These are phyloP conservation scores for Eptatretus burgeri DNA, from an alignment of 2,113 vertebrate species.

Conservation along the genomic window DNA sequence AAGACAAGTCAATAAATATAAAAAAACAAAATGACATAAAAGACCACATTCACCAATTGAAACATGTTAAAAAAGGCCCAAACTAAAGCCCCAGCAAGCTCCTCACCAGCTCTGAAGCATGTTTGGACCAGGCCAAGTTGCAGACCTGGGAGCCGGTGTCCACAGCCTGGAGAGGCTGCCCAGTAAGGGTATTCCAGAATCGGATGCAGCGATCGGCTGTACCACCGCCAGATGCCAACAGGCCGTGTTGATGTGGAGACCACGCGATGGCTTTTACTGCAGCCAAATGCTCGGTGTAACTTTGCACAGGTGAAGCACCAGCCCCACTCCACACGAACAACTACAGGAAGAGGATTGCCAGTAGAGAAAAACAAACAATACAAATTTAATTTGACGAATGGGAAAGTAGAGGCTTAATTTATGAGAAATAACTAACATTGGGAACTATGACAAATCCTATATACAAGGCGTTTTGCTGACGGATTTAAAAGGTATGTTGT, in stretches of 20 bases:
- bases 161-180: constrained; percentile 74
- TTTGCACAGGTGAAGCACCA: constrained; percentile 61
- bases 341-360: constrained; percentile 15
- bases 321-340: constrained; percentile 94
- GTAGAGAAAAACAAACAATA: too few relatives aligned
- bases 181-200: constrained; percentile 93
- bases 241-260: constrained; percentile 85
- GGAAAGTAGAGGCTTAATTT: too few relatives aligned
- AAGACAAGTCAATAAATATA: too few relatives aligned
- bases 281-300: constrained; percentile 83
- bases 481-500: too few relatives aligned
- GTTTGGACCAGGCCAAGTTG: constrained; percentile 97
- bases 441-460: too few relatives aligned
- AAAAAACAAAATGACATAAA: too few relatives aligned
- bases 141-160: constrained; percentile 91
- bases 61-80: too few relatives aligned
- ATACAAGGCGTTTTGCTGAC: too few relatives aligned
- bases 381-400: too few relatives aligned
- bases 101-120: constrained; percentile 76
- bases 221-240: constrained; percentile 63
- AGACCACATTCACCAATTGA: too few relatives aligned
- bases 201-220: constrained; percentile 90
- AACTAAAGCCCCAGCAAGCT: not conserved
- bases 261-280: constrained; percentile 93
- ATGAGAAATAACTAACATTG: too few relatives aligned